A percentile compares a stretch with the other conserved stretches of the same genome.
phyloP scores from a whole-genome alignment of 2,113 vertebrate species.

The Opisthocomus hoazin region DNA sequence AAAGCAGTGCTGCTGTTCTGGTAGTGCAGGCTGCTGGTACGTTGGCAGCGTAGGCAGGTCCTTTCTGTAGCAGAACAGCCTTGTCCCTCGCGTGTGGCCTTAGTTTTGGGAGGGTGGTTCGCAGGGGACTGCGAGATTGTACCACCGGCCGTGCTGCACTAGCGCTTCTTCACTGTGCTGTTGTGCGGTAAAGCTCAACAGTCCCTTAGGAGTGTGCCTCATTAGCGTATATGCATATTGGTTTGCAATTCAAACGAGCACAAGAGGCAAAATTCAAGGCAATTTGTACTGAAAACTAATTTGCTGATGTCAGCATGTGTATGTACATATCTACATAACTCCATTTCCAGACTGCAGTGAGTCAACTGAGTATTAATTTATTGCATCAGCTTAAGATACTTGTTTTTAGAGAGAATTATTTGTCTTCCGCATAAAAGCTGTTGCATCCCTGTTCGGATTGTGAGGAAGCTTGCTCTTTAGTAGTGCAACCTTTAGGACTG shows the following conservation, averaged over 20 bases:
- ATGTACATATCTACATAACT: background rate
- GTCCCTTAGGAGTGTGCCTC: background rate
- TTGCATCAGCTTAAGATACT: background rate
- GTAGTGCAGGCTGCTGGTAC: background rate
- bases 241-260: background rate
- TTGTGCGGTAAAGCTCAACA: background rate
- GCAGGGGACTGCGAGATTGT: background rate
- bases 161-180: background rate
- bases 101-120: background rate
- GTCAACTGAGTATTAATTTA: background rate
- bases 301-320: background rate
- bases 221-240: background rate
- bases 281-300: background rate
- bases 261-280: background rate
- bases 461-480: background rate
- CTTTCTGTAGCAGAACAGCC: background rate
- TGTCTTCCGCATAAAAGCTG: background rate
- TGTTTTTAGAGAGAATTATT: background rate
- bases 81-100: background rate
- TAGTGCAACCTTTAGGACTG: background rate
- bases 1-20: background rate
- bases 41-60: background rate
- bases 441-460: background rate
- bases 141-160: rapidly evolving
- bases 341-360: background rate